A percentile compares a stretch with the other conserved stretches of the same genome.
Conservation (phyloP, 2,888 invertebrate genomes). For the Aphrophora alni region DNA sequence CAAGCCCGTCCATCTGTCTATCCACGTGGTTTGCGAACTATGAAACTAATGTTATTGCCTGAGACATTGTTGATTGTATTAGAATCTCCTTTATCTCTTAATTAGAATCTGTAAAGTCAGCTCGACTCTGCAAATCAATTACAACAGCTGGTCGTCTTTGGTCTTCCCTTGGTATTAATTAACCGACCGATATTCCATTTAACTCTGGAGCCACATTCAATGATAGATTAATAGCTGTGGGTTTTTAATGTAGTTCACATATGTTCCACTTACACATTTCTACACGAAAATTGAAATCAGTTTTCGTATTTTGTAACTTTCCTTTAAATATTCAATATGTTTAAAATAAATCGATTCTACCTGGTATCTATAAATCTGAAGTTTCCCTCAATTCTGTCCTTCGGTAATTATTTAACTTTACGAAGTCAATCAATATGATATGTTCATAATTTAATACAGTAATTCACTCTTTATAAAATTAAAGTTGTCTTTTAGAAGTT, state of each 20-base stretch:
- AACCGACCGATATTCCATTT: neutral
- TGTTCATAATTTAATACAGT: no score
- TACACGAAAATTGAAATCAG: neutral
- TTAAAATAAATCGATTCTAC: no score
- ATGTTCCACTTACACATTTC: neutral
- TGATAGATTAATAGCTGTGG: neutral
- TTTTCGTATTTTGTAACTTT: no score
- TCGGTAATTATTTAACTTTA: no score
- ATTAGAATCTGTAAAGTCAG: conserved; percentile 1
- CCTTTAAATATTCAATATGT: no score
- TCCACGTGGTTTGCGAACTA: neutral
- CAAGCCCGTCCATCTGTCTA: no score
- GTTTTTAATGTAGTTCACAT: neutral
- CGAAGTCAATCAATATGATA: no score
- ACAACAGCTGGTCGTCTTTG: neutral
- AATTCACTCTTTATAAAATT: no score
- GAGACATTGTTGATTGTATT: neutral
- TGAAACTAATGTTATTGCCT: neutral
- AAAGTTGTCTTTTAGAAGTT: no score
- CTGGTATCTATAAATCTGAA: no score
- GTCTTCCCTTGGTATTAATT: neutral
- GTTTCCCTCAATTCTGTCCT: no score
- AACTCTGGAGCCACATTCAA: neutral
- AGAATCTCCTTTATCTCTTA: neutral
- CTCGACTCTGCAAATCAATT: conserved; percentile 6